Evolutionary conservation across 2,113 vertebrate genomes (phyloP).

Genomic region (Odobenus rosmarus): DNA sequence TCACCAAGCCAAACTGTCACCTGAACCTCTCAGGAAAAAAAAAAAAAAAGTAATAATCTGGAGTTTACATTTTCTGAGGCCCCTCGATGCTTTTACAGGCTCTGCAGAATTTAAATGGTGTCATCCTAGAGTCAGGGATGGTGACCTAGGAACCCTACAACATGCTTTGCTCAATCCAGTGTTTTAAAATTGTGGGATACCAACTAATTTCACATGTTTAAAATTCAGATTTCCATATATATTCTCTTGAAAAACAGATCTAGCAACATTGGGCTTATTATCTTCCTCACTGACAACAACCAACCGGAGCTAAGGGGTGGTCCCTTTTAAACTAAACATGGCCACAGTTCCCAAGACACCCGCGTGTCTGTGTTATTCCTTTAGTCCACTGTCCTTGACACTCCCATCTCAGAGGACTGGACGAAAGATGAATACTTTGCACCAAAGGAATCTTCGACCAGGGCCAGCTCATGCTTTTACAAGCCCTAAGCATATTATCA

Average conservation of each 20-base stretch:
- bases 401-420: not conserved
- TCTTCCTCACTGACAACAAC: not conserved
- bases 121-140: not conserved
- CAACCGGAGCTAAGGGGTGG: not conserved
- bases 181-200: not conserved
- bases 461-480: not conserved
- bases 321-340: not conserved
- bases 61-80: not conserved
- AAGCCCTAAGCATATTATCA: not conserved
- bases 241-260: slow-evolving; percentile 2
- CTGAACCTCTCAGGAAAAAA: not conserved
- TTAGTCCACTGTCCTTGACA: not conserved
- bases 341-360: not conserved
- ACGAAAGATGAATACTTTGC: not conserved
- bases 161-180: not conserved
- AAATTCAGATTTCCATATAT: not conserved
- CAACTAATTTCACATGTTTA: not conserved
- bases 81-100: not conserved
- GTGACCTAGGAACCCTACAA: no score
- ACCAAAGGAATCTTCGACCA: not conserved
- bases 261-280: not conserved
- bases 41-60: not conserved
- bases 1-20: not conserved
- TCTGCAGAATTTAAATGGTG: not conserved
- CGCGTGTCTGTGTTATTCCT: not conserved